phyloP scores from a whole-genome alignment of 2,113 vertebrate genomes.

The Plecotus auritus region DNA sequence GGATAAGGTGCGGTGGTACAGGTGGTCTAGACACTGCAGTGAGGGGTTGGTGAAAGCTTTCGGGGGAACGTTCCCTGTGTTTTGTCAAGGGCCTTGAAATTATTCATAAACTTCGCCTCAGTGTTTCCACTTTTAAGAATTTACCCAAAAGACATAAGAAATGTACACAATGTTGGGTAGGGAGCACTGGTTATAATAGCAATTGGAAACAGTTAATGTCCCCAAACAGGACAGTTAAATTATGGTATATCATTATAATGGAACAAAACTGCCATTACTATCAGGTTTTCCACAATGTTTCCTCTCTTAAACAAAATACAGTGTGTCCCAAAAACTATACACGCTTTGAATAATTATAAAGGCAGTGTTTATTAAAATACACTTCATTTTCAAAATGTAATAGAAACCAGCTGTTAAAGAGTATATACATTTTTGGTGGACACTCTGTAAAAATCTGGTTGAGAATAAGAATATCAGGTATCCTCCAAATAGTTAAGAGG shows the following conservation, averaged over 20 bases:
- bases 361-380: too few relatives aligned
- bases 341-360: too few relatives aligned
- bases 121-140: background rate
- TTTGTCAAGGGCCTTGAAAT: background rate
- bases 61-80: background rate
- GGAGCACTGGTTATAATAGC: background rate
- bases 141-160: background rate
- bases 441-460: background rate
- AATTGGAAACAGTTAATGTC: background rate
- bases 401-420: too few relatives aligned
- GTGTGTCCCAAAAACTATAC: too few relatives aligned
- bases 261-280: background rate
- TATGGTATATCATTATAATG: background rate
- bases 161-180: background rate
- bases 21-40: fast-evolving
- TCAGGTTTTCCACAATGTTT: background rate
- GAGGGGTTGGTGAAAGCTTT: fast-evolving
- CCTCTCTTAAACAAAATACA: background rate
- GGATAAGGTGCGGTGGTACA: fast-evolving
- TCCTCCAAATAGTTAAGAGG: background rate
- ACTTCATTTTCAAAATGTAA: too few relatives aligned
- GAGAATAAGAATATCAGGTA: background rate
- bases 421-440: too few relatives aligned
- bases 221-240: background rate
- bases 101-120: background rate